A percentile compares a stretch with the other conserved stretches of the same genome.
These are phyloP conservation scores for human DNA, from an alignment of 2,113 vertebrate species.

Conservation along the genomic window DNA sequence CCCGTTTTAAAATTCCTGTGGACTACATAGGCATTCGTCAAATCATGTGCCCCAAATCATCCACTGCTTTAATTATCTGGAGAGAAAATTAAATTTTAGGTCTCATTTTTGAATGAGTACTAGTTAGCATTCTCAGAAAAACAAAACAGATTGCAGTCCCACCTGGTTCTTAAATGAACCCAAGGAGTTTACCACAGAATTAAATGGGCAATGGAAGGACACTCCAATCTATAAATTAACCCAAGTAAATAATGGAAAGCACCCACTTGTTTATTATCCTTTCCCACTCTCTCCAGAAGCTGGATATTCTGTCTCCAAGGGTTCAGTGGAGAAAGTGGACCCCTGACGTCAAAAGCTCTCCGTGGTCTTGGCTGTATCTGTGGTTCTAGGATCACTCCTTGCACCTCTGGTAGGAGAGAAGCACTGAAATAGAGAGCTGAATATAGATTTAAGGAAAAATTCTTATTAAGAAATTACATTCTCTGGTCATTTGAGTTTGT, in stretches of 20 bases:
- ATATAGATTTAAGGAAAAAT: constrained; percentile 81
- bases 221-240: constrained; percentile 75
- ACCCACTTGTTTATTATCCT: constrained; percentile 83
- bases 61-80: constrained; percentile 67
- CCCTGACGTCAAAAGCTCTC: constrained; percentile 83
- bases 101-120: constrained; percentile 65
- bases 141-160: constrained; percentile 59
- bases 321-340: constrained; percentile 81
- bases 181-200: constrained; percentile 65
- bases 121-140: constrained; percentile 66
- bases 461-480: constrained; percentile 81
- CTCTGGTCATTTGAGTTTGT: constrained; percentile 77
- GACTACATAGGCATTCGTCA: constrained; percentile 55
- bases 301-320: constrained; percentile 81
- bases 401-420: constrained; percentile 81
- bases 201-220: constrained; percentile 74
- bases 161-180: constrained; percentile 68
- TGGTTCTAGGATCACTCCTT: constrained; percentile 81
- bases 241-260: constrained; percentile 82
- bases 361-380: constrained; percentile 82
- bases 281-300: constrained; percentile 83
- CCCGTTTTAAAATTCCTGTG: constrained; percentile 54
- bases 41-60: constrained; percentile 55
- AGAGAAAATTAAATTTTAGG: constrained; percentile 63
- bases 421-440: constrained; percentile 83